Evolutionary conservation across 30 jellyfish, hydroid and myxozoan genomes (phyloP), one percentile per base, ranked within the genome.

Genomic region (Pelagia noctiluca): DNA sequence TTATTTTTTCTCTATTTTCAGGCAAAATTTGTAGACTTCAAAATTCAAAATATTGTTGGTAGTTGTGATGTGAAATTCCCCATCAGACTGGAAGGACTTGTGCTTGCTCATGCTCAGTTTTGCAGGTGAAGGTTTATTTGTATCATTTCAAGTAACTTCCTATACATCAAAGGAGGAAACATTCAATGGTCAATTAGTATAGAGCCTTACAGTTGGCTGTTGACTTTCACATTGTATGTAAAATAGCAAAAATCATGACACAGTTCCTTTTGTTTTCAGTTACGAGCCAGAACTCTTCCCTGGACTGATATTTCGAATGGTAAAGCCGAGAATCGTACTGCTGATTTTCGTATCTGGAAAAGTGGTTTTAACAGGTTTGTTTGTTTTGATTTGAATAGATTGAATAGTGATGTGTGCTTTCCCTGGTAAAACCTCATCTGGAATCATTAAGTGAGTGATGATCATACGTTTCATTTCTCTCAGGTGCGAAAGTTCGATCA

Each of bases 211-310:
- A 5, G 57, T 5, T 42, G 8, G 57, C 8, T 5, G 57, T 42
- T 5, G 57, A 3, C 12, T 8, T 52, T 52, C 28, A 52, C 26
- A 42, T 52, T 52, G 26, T 5, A 8, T 52, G 68, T 19, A 19
- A 33, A 19, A 50, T 19, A 48, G 3, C n/a, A 24, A 10, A 28
- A 33, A 52, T 11, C 23, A 75, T 3, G 12, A 32, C 31, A 3
- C 19, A 18, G 7, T 22, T 19, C 23, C 18, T 80, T 32, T 75
- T 46, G 50, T 37, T 87, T 88, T 30, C 65, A 95, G 99, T 69
- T 95, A 95, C 72, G 99, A 95, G 50, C 99, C 99, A 8, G 99
- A 94, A 77, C 70, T 94, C 35, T 94, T 94, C 71, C 99, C 99
- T 57, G 99, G 99, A 7, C 81, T 94, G 81, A 94, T 94, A 3